Percentiles rank a stretch among this genome's conserved stretches.
phyloP scores from a whole-genome alignment of 2,113 vertebrate genomes.

The Pygoscelis antarcticus region DNA sequence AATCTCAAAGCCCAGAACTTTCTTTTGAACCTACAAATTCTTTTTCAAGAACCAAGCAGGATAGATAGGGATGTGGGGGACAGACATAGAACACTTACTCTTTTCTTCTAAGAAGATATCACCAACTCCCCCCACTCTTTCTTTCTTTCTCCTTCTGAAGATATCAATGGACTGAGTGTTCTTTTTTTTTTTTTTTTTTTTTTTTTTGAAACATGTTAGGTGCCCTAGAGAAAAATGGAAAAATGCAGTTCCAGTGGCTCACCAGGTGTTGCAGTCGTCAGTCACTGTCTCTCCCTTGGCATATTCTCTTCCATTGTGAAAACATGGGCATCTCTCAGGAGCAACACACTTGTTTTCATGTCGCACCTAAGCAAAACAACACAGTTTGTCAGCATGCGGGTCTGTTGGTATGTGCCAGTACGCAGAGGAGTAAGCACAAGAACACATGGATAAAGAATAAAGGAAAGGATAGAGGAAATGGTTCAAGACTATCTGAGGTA shows the following conservation, averaged over 20 bases:
- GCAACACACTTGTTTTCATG: conserved; percentile 84
- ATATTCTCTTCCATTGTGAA: conserved; percentile 88
- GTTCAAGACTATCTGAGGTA: neutral
- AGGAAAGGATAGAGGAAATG: neutral
- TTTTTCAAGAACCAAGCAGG: neutral
- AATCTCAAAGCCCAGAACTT: neutral
- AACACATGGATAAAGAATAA: neutral
- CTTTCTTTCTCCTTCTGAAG: neutral
- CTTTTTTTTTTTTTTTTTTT: too few species aligned
- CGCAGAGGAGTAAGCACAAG: neutral
- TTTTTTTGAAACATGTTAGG: neutral
- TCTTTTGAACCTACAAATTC: neutral
- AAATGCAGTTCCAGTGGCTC: conserved; percentile 17
- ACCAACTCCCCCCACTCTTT: neutral
- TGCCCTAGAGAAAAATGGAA: neutral
- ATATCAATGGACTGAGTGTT: neutral
- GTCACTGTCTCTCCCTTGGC: conserved; percentile 79
- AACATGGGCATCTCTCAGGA: conserved; percentile 90
- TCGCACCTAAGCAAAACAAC: conserved; percentile 79
- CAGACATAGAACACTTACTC: accelerated
- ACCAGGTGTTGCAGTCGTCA: conserved; percentile 94
- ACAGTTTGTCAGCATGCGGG: neutral
- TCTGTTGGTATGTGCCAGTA: too few species aligned
- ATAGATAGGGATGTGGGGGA: neutral
- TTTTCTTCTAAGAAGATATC: neutral